phyloP scores from a whole-genome alignment of 2,113 vertebrate species.

The Elachura formosa region DNA sequence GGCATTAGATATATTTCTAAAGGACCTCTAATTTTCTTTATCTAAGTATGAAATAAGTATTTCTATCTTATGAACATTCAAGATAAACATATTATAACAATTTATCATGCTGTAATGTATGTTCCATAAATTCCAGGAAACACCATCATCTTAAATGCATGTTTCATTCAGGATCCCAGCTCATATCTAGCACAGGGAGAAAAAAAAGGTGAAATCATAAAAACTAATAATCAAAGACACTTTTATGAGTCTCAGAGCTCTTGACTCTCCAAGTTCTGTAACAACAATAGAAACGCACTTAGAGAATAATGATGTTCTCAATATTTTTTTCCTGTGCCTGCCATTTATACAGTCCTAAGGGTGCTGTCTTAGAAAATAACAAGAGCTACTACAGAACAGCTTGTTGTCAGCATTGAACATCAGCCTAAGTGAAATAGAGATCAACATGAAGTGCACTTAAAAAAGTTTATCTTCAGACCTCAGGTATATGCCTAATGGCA shows the following conservation, averaged over 20 bases:
- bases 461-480: not conserved
- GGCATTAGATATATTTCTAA: not conserved
- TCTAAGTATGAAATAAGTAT: not conserved
- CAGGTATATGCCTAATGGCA: not conserved
- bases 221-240: slow-evolving; percentile 45
- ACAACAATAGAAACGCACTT: slow-evolving; percentile 23
- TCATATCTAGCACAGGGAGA: not conserved
- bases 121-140: not conserved
- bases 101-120: not conserved
- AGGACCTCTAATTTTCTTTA: not conserved
- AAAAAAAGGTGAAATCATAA: not conserved
- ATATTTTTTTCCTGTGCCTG: not conserved
- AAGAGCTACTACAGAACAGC: slow-evolving; percentile 15
- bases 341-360: slow-evolving; percentile 23
- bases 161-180: not conserved
- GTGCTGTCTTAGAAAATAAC: slow-evolving; percentile 42
- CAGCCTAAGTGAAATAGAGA: slow-evolving; percentile 24
- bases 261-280: slow-evolving; percentile 12
- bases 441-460: slow-evolving; percentile 21
- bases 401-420: not conserved
- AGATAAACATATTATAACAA: not conserved
- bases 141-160: not conserved
- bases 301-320: slow-evolving; percentile 25
- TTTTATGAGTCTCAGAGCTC: slow-evolving; percentile 25
- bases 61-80: not conserved